These are phyloP conservation scores for Coelogynopora nodosa DNA, from an alignment of 2,888 invertebrate genomes.

Conservation along the genomic window DNA sequence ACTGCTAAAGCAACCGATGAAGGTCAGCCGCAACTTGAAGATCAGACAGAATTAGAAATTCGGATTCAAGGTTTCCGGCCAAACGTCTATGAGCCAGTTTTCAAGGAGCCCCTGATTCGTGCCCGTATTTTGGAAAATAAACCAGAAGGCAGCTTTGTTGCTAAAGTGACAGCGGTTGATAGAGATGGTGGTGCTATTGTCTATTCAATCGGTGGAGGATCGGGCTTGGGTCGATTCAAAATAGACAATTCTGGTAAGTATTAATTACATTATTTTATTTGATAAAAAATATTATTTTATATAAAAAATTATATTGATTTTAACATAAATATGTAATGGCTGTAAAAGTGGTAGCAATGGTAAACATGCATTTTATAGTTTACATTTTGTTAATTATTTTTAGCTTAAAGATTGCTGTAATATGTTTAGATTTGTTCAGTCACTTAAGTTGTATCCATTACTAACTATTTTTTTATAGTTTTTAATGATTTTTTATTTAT, in stretches of 20 bases:
- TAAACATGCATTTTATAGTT: too few species aligned
- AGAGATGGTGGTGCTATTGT: not conserved
- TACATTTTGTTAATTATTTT: too few species aligned
- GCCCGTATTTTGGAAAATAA: conserved; percentile 29
- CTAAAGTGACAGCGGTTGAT: not conserved
- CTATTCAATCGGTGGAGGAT: not conserved
- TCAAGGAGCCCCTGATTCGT: conserved; percentile 21
- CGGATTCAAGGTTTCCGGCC: not conserved
- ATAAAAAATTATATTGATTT: too few species aligned
- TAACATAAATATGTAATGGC: too few species aligned
- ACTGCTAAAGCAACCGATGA: conserved; percentile 31
- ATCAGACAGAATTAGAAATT: conserved; percentile 16
- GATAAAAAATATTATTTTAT: too few species aligned
- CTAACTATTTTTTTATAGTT: too few species aligned
- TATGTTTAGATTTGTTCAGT: too few species aligned
- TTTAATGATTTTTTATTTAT: not conserved
- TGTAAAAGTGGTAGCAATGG: too few species aligned
- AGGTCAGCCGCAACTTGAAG: conserved; percentile 21
- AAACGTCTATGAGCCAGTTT: conserved; percentile 13
- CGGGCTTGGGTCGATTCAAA: not conserved
- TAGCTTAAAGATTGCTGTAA: too few species aligned
- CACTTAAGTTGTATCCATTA: too few species aligned
- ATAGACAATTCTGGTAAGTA: conserved; percentile 32
- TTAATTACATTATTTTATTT: too few species aligned
- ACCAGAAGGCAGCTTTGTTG: conserved; percentile 23